Evolutionary conservation across 2,113 vertebrate genomes (phyloP).

Genomic region (Laticauda laticaudata): DNA sequence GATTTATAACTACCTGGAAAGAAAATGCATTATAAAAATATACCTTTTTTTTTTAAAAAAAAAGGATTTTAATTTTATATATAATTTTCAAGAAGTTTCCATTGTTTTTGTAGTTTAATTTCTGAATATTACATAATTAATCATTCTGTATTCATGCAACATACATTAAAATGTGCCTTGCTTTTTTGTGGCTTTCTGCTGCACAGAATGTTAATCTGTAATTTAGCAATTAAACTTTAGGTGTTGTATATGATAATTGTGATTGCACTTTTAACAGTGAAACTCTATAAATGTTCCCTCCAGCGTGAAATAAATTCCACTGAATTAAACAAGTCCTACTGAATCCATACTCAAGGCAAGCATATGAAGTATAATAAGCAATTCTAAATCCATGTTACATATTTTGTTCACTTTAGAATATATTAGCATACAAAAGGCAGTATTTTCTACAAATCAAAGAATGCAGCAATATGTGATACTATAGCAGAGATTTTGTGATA

Average conservation of each 20-base stretch:
- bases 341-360: background rate
- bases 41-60: too few species aligned
- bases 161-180: background rate
- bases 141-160: background rate
- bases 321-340: background rate
- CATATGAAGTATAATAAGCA: background rate
- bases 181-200: background rate
- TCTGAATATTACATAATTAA: background rate
- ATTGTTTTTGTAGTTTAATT: background rate
- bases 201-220: background rate
- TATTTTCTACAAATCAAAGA: background rate
- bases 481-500: background rate
- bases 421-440: background rate
- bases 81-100: background rate
- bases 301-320: background rate
- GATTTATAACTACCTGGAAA: background rate
- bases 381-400: background rate
- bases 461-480: background rate
- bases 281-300: background rate
- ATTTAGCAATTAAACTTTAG: background rate
- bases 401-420: background rate
- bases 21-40: background rate
- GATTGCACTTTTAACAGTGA: background rate
- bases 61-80: background rate
- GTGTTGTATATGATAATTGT: background rate